Base-by-base conservation (phyloP, 2,888 invertebrate species). In the Tachina fera region DNA sequence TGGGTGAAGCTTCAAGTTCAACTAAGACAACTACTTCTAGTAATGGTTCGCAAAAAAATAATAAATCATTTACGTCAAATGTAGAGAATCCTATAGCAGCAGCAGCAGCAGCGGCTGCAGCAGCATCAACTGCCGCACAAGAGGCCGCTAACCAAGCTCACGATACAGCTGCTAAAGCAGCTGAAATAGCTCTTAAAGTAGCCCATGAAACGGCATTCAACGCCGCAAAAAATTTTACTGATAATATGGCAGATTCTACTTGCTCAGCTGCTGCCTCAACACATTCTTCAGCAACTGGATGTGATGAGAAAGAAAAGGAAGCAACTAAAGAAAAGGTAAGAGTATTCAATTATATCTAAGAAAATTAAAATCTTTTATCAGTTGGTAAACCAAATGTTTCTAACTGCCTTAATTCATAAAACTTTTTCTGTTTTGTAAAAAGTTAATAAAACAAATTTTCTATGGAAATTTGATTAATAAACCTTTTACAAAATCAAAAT, bases 121-220 rank as follows among this genome's bases (percentile, higher is more conserved):
- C 77, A 13, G 78, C 79, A 13, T 82, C 77, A 14, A 74, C 77
- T 45, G 75, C 68, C 11, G 78, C 77, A 41, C 51, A 71, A 67
- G 31, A 71, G 13, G 82, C 86, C 9, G 82, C 75, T 8, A 63
- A 43, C 49, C 43, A 70, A 65, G 71, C 81, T 39, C 31, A 58
- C 41, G 39, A 65, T 13, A 49, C 67, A n/a, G 65, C 78, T 14
- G 49, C 41, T 3, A 76, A 86, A 16, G 67, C 87, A 9, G 61
- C 71, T 65, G 86, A 87, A 70, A 77, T 83, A 43, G 87, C 88
- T 0, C 67, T 80, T 72, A 78, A 86, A 47, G 85, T 84, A 10
- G 84, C 82, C 5, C 70, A 84, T 53, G 76, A 68, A 72, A 72
- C 84, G 39, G 77, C 83, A 31, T 47, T 60, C 1, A 71, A 76